phyloP scores from a whole-genome alignment of 1,140 invertebrate species.

The Augochlora pura region DNA sequence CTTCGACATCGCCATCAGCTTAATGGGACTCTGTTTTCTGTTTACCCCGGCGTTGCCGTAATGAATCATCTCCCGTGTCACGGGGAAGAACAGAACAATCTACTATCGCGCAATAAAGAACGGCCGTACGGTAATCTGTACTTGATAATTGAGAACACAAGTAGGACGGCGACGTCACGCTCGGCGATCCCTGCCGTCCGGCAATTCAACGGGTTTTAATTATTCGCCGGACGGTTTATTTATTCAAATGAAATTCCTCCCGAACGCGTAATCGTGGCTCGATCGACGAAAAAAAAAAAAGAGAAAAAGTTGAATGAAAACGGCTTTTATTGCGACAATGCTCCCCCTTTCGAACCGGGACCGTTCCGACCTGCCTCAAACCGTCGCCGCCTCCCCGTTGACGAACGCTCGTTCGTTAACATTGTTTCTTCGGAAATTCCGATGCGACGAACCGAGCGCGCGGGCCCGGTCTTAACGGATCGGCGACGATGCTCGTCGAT shows the following conservation, averaged over 20 bases:
- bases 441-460: too few species aligned
- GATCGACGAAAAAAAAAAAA: too few species aligned
- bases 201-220: slow-evolving; percentile 36
- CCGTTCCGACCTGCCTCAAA: slow-evolving; percentile 9
- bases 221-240: slow-evolving; percentile 40
- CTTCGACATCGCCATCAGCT: too few species aligned
- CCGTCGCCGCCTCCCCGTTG: background rate
- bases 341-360: too few species aligned
- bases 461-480: too few species aligned
- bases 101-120: slow-evolving; percentile 10
- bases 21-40: background rate
- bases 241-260: slow-evolving; percentile 44
- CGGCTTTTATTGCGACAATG: background rate
- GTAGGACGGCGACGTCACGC: slow-evolving; percentile 57
- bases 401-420: background rate
- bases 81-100: slow-evolving; percentile 4
- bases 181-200: slow-evolving; percentile 18
- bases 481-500: too few species aligned
- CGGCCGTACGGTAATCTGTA: background rate
- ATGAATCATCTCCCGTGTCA: background rate
- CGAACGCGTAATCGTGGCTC: background rate
- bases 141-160: slow-evolving; percentile 53
- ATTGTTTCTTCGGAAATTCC: background rate
- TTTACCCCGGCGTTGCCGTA: background rate
- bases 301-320: slow-evolving; percentile 25